A percentile compares a stretch with the other conserved stretches of the same genome.
phyloP scores from a whole-genome alignment of 2,888 invertebrate genomes.

The Hirtodrosophila cameraria region DNA sequence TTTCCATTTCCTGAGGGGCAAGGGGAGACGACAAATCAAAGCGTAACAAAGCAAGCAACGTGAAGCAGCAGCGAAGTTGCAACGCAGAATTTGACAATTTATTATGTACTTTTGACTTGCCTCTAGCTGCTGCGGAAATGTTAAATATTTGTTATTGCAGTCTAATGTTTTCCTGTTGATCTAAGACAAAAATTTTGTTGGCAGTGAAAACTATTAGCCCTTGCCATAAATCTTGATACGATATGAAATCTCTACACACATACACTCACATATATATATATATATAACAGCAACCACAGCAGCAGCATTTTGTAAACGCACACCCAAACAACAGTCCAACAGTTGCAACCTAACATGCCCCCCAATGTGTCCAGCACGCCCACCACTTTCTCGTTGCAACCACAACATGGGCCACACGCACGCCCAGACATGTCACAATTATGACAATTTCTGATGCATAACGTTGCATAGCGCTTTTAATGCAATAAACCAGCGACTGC shows the following conservation, averaged over 20 bases:
- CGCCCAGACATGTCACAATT: constrained; percentile 77
- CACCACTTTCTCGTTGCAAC: constrained; percentile 35
- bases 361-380: no score
- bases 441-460: constrained; percentile 80
- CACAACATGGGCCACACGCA: constrained; percentile 47
- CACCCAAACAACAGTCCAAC: background rate
- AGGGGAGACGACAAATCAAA: constrained; percentile 65
- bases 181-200: constrained; percentile 63
- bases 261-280: background rate
- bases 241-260: constrained; percentile 25
- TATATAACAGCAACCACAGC: constrained; percentile 27
- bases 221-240: constrained; percentile 63
- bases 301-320: constrained; percentile 31
- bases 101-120: constrained; percentile 63
- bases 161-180: constrained; percentile 73
- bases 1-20: constrained; percentile 44
- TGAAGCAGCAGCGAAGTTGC: constrained; percentile 48
- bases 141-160: constrained; percentile 81
- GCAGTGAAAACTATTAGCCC: constrained; percentile 72
- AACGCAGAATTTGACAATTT: constrained; percentile 71
- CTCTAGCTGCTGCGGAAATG: constrained; percentile 70
- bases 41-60: constrained; percentile 61
- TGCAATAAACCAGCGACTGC: constrained; percentile 73
- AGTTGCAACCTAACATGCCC: no score
- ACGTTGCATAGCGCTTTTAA: constrained; percentile 74